Percentiles rank a stretch among this genome's conserved stretches.
Evolutionary conservation across 2,888 invertebrate genomes (phyloP).

Genomic region (Homarus gammarus): DNA sequence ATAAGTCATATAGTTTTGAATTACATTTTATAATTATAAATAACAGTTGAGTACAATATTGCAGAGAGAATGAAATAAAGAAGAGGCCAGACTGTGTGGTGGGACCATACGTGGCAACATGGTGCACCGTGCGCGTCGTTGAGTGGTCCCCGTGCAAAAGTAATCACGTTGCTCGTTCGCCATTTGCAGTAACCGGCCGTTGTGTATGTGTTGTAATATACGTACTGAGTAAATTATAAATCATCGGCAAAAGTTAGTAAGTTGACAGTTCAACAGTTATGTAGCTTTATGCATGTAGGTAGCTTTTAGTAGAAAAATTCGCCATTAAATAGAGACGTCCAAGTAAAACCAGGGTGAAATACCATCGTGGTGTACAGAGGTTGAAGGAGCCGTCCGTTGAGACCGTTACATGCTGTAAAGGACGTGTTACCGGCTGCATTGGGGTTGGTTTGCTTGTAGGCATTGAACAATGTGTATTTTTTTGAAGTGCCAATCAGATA

Average conservation of each 20-base stretch:
- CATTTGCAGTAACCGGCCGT: conserved; percentile 67
- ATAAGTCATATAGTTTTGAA: no score
- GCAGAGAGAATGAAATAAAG: background rate
- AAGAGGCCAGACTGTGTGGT: background rate
- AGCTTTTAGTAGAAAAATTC: background rate
- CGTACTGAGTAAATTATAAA: conserved; percentile 46
- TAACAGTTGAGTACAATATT: no score
- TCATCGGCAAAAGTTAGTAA: conserved; percentile 54
- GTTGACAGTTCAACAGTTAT: conserved; percentile 58
- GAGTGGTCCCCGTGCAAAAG: conserved; percentile 66
- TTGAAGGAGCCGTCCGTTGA: conserved; percentile 16
- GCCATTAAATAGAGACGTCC: background rate
- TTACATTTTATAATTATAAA: no score
- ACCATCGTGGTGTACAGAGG: conserved; percentile 22
- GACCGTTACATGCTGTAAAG: conserved; percentile 50
- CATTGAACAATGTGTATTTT: background rate
- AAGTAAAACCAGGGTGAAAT: conserved; percentile 28
- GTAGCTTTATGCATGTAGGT: conserved; percentile 28
- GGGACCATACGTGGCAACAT: conserved; percentile 40
- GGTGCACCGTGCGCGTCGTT: conserved; percentile 65
- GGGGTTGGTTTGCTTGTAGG: background rate
- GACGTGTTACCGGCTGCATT: background rate
- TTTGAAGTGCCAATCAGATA: background rate
- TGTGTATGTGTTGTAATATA: conserved; percentile 59
- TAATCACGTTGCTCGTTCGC: conserved; percentile 65